Conservation (phyloP, 2,888 invertebrate genomes). For the Spatulosminthurus flaviceps region DNA sequence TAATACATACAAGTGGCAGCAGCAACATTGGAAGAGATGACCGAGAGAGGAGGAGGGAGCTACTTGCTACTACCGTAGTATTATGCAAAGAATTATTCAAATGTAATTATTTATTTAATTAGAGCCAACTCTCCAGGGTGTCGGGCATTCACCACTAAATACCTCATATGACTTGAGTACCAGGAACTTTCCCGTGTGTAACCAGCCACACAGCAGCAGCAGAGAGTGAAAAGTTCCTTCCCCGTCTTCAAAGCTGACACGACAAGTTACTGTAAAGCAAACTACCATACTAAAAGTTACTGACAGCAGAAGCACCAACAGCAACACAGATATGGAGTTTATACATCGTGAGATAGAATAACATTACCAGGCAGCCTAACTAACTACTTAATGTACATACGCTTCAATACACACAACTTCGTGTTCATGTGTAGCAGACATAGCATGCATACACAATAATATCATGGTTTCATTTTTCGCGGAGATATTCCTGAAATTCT, state of each 20-base stretch:
- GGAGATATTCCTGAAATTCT: too few species aligned
- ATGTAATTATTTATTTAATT: conserved; percentile 18
- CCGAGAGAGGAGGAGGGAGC: not conserved
- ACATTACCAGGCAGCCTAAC: too few species aligned
- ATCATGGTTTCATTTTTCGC: too few species aligned
- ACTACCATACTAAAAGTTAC: not conserved
- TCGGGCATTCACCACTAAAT: not conserved
- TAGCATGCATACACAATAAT: too few species aligned
- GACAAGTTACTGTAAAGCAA: not conserved
- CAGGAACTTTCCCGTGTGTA: not conserved
- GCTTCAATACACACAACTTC: too few species aligned
- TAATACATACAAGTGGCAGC: too few species aligned
- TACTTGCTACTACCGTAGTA: too few species aligned
- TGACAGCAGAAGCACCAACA: not conserved
- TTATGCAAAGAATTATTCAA: conserved; percentile 7
- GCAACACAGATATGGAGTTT: not conserved
- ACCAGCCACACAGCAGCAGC: not conserved
- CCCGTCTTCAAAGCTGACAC: not conserved
- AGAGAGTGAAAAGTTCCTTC: not conserved
- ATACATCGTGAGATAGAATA: too few species aligned
- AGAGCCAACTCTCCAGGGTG: conserved; percentile 6
- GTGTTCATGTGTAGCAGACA: too few species aligned
- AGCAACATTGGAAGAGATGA: not conserved
- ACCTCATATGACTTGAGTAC: not conserved
- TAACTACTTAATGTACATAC: too few species aligned